Conservation (phyloP, 2,113 vertebrate species). For the Peromyscus leucopus region DNA sequence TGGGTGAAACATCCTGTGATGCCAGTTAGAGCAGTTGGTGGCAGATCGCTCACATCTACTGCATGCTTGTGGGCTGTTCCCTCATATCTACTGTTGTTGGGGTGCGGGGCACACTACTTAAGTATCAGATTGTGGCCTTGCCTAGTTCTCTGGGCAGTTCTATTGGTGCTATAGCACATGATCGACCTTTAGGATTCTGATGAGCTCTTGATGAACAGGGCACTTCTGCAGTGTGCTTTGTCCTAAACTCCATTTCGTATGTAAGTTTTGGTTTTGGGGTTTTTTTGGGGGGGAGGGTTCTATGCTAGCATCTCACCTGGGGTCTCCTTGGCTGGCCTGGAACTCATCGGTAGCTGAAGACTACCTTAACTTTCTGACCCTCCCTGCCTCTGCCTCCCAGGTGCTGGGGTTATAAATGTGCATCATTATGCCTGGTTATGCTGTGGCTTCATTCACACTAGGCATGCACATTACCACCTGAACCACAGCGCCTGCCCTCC, state of each 20-base stretch:
- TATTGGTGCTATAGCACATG: not conserved
- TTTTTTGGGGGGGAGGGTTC: not conserved
- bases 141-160: not conserved
- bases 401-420: not conserved
- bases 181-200: not conserved
- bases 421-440: not conserved
- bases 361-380: not conserved
- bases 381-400: not conserved
- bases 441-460: no score
- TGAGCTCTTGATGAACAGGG: no score
- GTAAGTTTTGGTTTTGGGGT: not conserved
- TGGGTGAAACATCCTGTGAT: no score
- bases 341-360: not conserved
- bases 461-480: not conserved
- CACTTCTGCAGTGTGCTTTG: accelerated
- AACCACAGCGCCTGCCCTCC: not conserved
- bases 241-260: accelerated
- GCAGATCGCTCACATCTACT: accelerated
- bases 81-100: not conserved
- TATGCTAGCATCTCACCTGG: not conserved
- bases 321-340: not conserved
- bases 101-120: not conserved
- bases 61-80: not conserved
- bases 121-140: not conserved
- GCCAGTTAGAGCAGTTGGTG: not conserved